Base-by-base conservation (phyloP, 2,113 vertebrate species). In the Hippopotamus amphibius region DNA sequence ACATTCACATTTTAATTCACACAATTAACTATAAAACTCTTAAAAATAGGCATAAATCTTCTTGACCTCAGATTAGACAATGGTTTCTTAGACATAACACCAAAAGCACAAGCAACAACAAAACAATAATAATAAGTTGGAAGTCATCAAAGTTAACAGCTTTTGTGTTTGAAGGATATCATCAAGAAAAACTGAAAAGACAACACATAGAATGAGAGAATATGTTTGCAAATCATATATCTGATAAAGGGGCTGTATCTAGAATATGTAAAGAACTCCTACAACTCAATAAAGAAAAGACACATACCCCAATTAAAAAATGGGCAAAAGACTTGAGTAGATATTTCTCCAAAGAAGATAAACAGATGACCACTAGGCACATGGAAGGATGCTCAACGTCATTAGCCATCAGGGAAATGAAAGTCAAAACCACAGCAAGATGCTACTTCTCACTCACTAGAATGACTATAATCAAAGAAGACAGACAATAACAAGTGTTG, bases 41-140 rank as follows among this genome's bases (percentile, higher is more conserved):
- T 41, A 19, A 90, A 55, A 63, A 43, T 22, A 93, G 37, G 24
- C 28, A 16, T 57, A 61, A 66, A 30, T 81, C 33, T 87, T 65
- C 66, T 12, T 53, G 68, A 76, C 74, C 14, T 82, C 53, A 26
- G n/a, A 37, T 61, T 63, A 50, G 26, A 50, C 33, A 69, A 3
- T 77, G 41, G 16, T 88, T 90, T 93, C 79, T 89, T 76, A 88
- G 48, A 46, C 66, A 57, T 37, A 16, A 96, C 74, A 66, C 59
- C 48, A 28, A 77, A 96, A 80, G 61, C 3, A 74, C 24, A 80
- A 80, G 14, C 19, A 57, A 68, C 41, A 59, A 71, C 53, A 81
- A 6, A 76, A 59, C 24, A 41, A 69, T 37, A 37, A 37, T 37
- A 41, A 48, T 37, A 41, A 48, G 84, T 12, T 24, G 6, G 53